These are phyloP conservation scores for Uria aalge DNA, from an alignment of 2,113 vertebrate genomes.

Conservation along the genomic window DNA sequence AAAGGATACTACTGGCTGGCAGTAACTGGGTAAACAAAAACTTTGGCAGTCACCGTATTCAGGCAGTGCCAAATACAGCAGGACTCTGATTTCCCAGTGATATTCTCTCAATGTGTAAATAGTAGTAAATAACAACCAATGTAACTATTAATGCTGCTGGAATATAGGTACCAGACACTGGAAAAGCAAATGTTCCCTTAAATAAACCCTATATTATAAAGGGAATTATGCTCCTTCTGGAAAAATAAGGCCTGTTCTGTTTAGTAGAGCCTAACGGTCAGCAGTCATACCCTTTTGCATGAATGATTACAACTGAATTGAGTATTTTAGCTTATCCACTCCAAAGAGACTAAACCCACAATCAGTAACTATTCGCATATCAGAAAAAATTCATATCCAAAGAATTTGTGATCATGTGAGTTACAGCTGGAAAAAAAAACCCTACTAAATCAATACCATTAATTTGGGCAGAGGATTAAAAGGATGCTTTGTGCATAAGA, in stretches of 20 bases:
- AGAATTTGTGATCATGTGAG: not conserved
- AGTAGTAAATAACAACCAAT: not conserved
- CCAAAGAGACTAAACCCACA: not conserved
- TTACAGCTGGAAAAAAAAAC: not conserved
- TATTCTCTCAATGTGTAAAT: not conserved
- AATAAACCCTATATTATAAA: not conserved
- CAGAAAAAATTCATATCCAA: not conserved
- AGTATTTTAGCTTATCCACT: not conserved
- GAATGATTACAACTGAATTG: not conserved
- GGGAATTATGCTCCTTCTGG: not conserved
- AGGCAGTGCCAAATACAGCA: not conserved
- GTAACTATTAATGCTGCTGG: not conserved
- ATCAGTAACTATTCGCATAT: not conserved
- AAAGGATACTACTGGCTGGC: not conserved
- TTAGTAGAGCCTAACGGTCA: not conserved
- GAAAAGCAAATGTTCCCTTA: not conserved
- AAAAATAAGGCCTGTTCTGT: not conserved
- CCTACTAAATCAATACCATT: not conserved
- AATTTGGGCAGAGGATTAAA: not conserved
- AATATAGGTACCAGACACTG: constrained; percentile 1
- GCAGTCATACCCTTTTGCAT: not conserved
- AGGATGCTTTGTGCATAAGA: not conserved
- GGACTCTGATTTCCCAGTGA: not conserved
- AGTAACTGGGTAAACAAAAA: not conserved
- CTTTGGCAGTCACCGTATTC: not conserved